These are phyloP conservation scores for Onychorhynchus coronatus DNA, from an alignment of 2,113 vertebrate species.

Conservation along the genomic window DNA sequence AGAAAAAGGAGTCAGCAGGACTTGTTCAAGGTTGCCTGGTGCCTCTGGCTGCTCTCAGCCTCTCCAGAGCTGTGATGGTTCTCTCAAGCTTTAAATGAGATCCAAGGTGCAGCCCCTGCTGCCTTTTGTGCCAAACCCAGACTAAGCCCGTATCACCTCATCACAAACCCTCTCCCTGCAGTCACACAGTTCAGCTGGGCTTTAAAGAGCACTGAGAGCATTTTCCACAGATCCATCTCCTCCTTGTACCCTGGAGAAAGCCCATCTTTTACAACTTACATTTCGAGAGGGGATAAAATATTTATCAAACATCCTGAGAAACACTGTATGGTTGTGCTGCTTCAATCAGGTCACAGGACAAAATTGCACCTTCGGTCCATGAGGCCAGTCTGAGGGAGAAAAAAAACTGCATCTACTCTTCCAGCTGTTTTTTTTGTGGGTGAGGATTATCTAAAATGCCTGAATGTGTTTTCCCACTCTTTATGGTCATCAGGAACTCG, in stretches of 20 bases:
- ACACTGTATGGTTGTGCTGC: not conserved
- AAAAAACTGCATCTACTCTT: not conserved
- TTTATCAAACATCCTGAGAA: not conserved
- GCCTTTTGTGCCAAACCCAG: not conserved
- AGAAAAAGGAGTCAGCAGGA: not conserved
- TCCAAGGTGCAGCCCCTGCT: not conserved
- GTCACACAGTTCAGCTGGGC: not conserved
- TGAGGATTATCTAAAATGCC: not conserved
- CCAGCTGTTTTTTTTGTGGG: not conserved
- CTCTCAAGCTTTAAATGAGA: not conserved
- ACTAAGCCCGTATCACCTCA: not conserved
- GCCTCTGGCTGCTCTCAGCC: not conserved
- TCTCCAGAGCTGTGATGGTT: not conserved
- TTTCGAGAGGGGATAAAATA: not conserved
- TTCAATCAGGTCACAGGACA: not conserved
- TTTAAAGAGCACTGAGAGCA: not conserved
- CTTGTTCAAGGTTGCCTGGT: not conserved
- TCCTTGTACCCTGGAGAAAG: not conserved
- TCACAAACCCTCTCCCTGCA: not conserved
- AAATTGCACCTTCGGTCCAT: not conserved
- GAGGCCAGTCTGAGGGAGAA: not conserved
- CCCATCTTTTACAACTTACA: not conserved
- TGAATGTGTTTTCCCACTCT: not conserved
- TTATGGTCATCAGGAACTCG: fast-evolving
- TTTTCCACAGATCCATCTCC: not conserved